A percentile compares a stretch with the other conserved stretches of the same genome.
These are phyloP conservation scores for Myrmophylax atrothorax DNA, from an alignment of 2,113 vertebrate species.

Conservation along the genomic window DNA sequence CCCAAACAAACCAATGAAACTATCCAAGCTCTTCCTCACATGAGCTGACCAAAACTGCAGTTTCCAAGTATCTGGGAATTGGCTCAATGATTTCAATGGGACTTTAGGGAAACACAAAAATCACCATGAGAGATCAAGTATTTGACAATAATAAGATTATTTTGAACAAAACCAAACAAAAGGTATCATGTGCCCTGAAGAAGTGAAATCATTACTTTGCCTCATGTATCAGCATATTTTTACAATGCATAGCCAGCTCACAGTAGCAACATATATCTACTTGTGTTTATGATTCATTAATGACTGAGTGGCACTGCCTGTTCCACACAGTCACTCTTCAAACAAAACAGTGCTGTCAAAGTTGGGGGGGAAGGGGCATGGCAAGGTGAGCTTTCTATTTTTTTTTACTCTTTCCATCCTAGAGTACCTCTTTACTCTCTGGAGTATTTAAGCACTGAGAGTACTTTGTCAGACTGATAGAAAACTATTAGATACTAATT, in stretches of 20 bases:
- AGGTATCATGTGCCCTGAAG: background rate
- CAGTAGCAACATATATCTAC: background rate
- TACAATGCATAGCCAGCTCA: fast-evolving
- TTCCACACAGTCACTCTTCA: background rate
- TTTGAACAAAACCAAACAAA: background rate
- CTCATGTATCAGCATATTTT: background rate
- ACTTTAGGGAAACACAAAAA: background rate
- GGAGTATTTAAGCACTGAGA: background rate
- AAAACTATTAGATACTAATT: background rate
- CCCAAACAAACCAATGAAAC: background rate
- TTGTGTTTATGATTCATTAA: background rate
- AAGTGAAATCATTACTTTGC: background rate
- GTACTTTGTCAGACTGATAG: background rate
- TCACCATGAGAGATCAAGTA: background rate
- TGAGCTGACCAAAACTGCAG: background rate
- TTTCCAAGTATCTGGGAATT: background rate
- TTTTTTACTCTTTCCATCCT: background rate
- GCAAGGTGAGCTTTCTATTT: background rate
- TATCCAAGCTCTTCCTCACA: background rate
- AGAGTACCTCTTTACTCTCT: background rate
- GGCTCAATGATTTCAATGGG: background rate
- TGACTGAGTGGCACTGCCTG: background rate
- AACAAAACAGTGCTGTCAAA: background rate
- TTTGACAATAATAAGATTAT: background rate
- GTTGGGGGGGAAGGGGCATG: background rate